Conservation (phyloP, 1,140 invertebrate species). For the Asbolus verrucosus region DNA sequence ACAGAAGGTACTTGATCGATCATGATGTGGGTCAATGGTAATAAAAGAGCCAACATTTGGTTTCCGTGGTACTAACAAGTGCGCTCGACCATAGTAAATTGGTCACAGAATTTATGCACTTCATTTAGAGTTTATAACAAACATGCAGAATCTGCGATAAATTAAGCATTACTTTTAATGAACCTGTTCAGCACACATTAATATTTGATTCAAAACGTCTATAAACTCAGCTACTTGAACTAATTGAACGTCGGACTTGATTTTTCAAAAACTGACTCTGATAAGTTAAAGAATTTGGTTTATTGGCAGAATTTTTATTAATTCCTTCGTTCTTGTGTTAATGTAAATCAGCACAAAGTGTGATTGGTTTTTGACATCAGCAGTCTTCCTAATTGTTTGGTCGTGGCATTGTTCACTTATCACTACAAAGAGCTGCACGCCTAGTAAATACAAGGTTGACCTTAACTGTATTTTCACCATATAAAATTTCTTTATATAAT, state of each 20-base stretch:
- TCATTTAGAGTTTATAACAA: slow-evolving; percentile 5
- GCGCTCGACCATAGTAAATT: slow-evolving; percentile 23
- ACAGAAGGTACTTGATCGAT: slow-evolving; percentile 1
- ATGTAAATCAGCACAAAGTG: slow-evolving; percentile 14
- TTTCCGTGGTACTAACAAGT: slow-evolving; percentile 4
- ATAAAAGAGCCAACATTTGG: slow-evolving; percentile 29
- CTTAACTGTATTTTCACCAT: slow-evolving; percentile 32
- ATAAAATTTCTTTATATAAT: slow-evolving; percentile 31
- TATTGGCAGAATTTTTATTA: slow-evolving; percentile 11
- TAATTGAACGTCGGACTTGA: neutral
- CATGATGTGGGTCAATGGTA: slow-evolving; percentile 28
- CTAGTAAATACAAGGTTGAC: slow-evolving; percentile 33
- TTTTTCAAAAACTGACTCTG: no score
- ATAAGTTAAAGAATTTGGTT: no score
- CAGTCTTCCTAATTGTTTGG: slow-evolving; percentile 30
- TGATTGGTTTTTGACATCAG: slow-evolving; percentile 19
- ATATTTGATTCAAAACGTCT: no score
- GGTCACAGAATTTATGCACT: slow-evolving; percentile 22
- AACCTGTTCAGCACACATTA: no score
- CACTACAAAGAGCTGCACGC: slow-evolving; percentile 27
- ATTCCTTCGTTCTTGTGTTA: slow-evolving; percentile 1
- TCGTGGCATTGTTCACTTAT: slow-evolving; percentile 38
- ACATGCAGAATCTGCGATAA: slow-evolving; percentile 14
- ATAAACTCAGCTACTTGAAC: no score
- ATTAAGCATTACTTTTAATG: slow-evolving; percentile 16